Percentiles rank a stretch among this genome's conserved stretches.
These are phyloP conservation scores for Machimus rusticus DNA, from an alignment of 2,888 invertebrate genomes.

Conservation along the genomic window DNA sequence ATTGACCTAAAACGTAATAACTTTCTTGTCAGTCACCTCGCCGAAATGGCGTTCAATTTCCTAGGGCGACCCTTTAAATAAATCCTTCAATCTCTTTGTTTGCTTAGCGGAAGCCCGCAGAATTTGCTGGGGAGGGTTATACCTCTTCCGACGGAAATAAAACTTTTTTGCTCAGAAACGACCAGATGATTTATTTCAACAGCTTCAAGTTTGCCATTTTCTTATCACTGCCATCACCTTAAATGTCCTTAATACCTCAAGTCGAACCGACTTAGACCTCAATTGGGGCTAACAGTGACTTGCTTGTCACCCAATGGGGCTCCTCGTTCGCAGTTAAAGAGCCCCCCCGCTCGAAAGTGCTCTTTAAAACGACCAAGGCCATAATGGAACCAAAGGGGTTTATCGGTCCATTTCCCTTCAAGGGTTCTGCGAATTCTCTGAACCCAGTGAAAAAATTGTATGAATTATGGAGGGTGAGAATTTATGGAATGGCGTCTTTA, in stretches of 20 bases:
- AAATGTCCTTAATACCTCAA: constrained; percentile 8
- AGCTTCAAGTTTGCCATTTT: constrained; percentile 15
- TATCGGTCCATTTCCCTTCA: not conserved
- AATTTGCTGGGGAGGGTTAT: not conserved
- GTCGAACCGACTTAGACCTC: not conserved
- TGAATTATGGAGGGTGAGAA: not conserved
- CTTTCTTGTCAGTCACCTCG: not conserved
- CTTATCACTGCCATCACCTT: constrained; percentile 4
- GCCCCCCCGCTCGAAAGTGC: not conserved
- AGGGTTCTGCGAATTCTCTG: not conserved
- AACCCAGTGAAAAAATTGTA: not conserved
- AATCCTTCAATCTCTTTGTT: not conserved
- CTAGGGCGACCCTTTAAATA: not conserved
- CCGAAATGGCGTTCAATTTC: not conserved
- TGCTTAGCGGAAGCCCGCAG: not conserved
- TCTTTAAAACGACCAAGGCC: not conserved
- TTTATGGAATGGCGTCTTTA: not conserved
- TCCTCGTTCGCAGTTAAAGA: not conserved
- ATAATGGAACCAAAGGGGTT: not conserved
- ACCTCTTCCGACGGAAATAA: not conserved
- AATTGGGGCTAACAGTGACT: not conserved
- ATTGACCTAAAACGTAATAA: not conserved
- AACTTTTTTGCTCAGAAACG: not conserved
- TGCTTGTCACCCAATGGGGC: not conserved
- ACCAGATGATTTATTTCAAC: constrained; percentile 5